Base-by-base conservation (phyloP, 2,113 vertebrate genomes). In the Salminus brasiliensis region DNA sequence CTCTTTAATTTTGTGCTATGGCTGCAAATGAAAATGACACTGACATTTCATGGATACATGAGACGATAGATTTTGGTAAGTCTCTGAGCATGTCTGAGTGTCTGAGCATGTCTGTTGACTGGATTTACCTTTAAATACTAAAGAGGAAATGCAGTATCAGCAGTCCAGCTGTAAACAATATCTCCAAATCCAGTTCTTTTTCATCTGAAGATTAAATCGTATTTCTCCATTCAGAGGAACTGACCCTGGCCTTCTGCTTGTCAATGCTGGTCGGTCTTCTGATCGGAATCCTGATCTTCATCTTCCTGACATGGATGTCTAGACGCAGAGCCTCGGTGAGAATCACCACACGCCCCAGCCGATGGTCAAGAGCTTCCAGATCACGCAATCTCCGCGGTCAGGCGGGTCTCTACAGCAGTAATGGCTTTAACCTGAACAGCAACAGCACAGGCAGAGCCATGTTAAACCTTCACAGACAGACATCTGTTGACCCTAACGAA, bases 171-270 rank as follows among this genome's bases (percentile, higher is more conserved):
- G 12, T 41, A 41, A 21, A 43, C 16, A 67, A 29, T 25, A 68
- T 57, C 15, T 29, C 21, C 12, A 45, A 41, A 25, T 76, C 36
- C 47, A 55, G 29, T 69, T 81, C 21, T 60, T 36, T 63, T 13
- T 69, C 60, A 4, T 18, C 57, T 47, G 34, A 69, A 59, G 30
- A 11, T 21, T 66, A 34, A 57, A 25, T 65, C 49, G 43, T 67
- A 80, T 59, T 82, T 74, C 79, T 79, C 65, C 60, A 65, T 91
- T 83, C 89, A 98, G 97, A 93, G 39, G 93, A 96, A 43, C 88
- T 98, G 84, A 91, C 96, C 55, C 94, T 95, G 65, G 96, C 96
- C 79, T 99, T 99, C 92, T 96, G 94, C 1, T 89, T 98, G 34
- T 98, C 97, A 25, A 91, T 98, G 87, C 87, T 93, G 0, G 92